Percentiles rank a stretch among this genome's conserved stretches.
phyloP scores from a whole-genome alignment of 2,888 invertebrate species.

The Phytoseiulus persimilis region DNA sequence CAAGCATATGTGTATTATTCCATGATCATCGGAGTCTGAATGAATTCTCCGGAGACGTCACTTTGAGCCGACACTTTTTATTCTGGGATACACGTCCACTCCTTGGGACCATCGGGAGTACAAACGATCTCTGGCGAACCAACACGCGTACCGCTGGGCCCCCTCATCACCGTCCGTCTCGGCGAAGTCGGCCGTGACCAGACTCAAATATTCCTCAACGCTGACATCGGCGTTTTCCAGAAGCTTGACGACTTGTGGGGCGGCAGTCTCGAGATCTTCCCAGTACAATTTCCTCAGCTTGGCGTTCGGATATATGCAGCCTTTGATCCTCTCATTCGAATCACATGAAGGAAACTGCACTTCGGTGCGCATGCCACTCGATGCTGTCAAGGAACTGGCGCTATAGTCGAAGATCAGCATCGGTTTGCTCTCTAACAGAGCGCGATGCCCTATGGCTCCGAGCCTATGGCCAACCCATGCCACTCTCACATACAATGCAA shows the following conservation, averaged over 20 bases:
- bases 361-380: conserved; percentile 6
- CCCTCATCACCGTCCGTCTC: background rate
- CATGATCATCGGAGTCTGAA: too few species aligned
- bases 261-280: background rate
- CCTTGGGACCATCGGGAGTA: background rate
- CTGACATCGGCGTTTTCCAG: background rate
- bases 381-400: conserved; percentile 54
- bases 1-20: too few species aligned
- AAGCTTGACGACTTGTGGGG: background rate
- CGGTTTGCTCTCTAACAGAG: conserved; percentile 50
- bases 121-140: background rate
- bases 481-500: conserved; percentile 60
- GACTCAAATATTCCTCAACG: background rate
- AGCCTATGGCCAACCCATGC: conserved; percentile 62
- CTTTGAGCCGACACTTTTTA: too few species aligned
- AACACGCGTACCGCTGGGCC: background rate
- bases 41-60: too few species aligned
- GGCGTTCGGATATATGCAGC: conserved; percentile 11
- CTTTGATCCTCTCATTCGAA: background rate
- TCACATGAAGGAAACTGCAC: conserved; percentile 21
- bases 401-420: conserved; percentile 61
- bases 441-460: conserved; percentile 48
- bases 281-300: conserved; percentile 11
- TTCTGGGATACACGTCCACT: background rate
- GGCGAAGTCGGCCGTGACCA: background rate